phyloP scores from a whole-genome alignment of 2,797 vertebrate species.

The Rhinella marina region DNA sequence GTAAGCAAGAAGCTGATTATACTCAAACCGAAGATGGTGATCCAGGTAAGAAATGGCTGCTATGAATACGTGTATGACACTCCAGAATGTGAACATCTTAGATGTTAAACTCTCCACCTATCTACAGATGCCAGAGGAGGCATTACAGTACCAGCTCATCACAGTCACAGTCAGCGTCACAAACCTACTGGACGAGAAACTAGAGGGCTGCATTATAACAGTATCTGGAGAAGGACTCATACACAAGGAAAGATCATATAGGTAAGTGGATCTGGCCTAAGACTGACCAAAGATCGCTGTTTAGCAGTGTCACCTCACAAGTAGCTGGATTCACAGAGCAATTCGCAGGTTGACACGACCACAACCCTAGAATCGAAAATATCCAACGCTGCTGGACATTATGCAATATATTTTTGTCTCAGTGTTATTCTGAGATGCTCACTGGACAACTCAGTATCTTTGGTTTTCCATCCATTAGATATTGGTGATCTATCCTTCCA shows the following conservation, averaged over 20 bases:
- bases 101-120: background rate
- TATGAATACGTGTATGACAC: background rate
- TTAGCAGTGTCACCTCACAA: too few relatives aligned
- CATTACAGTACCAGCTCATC: constrained; percentile 66
- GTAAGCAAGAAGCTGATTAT: constrained; percentile 20
- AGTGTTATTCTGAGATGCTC: too few relatives aligned
- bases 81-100: background rate
- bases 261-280: constrained; percentile 62
- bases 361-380: too few relatives aligned
- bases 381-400: too few relatives aligned
- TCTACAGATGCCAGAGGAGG: constrained; percentile 70
- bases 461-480: too few relatives aligned
- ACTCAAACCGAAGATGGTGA: constrained; percentile 28
- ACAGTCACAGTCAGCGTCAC: constrained; percentile 69
- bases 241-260: constrained; percentile 68
- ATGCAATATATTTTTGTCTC: too few relatives aligned
- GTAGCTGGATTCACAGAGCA: too few relatives aligned
- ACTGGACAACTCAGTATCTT: too few relatives aligned
- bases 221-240: constrained; percentile 77
- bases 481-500: too few relatives aligned
- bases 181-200: constrained; percentile 71
- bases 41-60: constrained; percentile 6
- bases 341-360: too few relatives aligned
- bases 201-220: constrained; percentile 74
- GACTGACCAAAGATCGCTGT: background rate